A percentile compares a stretch with the other conserved stretches of the same genome.
Conservation (phyloP, 2,797 vertebrate species). For the Odontamblyopus lacepedii region DNA sequence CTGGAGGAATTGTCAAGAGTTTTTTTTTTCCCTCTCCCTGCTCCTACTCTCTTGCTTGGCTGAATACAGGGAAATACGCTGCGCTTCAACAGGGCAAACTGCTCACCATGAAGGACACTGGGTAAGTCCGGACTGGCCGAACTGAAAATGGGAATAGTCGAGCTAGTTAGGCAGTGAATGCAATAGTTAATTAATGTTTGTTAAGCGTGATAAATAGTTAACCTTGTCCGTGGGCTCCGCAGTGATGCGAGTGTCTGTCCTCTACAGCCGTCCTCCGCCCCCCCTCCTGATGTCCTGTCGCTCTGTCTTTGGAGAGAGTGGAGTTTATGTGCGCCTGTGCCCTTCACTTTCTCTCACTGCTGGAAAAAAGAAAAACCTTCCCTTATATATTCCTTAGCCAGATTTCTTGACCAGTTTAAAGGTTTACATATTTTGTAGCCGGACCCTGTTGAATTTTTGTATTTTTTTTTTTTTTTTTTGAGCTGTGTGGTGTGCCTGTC, state of each 20-base stretch:
- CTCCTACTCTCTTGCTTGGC: constrained; percentile 56
- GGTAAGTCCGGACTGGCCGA: constrained; percentile 73
- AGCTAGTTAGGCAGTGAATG: constrained; percentile 29
- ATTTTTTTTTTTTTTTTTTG: not conserved
- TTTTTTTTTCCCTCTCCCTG: constrained; percentile 62
- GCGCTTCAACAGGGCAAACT: constrained; percentile 51
- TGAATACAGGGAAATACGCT: constrained; percentile 61
- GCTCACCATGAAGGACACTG: constrained; percentile 77
- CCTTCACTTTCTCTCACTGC: constrained; percentile 61
- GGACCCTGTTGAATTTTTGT: not conserved
- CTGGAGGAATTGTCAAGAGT: constrained; percentile 66
- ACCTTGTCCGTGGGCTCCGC: constrained; percentile 55
- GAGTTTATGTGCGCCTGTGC: constrained; percentile 46
- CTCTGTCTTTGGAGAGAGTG: constrained; percentile 59
- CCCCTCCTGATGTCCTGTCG: constrained; percentile 55
- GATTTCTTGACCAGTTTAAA: constrained; percentile 11
- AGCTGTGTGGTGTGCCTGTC: constrained; percentile 9
- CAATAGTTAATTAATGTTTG: not conserved
- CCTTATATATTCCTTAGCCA: not conserved
- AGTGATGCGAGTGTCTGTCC: constrained; percentile 70
- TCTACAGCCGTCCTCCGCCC: constrained; percentile 53
- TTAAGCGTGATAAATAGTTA: constrained; percentile 21
- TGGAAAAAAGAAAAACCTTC: constrained; percentile 11
- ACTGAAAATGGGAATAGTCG: constrained; percentile 22
- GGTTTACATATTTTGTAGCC: not conserved